Conservation (phyloP, 2,888 invertebrate species). For the Leucozona laternaria region DNA sequence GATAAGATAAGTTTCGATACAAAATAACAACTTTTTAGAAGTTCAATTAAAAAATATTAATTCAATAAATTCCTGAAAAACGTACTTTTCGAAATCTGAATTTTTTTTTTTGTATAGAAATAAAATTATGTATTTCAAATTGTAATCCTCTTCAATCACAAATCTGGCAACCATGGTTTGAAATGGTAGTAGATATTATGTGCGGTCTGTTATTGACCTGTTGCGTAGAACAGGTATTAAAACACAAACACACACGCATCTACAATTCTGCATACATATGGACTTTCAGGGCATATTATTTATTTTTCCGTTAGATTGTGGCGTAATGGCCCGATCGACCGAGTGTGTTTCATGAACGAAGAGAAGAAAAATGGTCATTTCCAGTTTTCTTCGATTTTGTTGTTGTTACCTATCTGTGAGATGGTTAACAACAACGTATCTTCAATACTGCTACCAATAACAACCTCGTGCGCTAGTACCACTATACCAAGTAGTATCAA, state of each 20-base stretch:
- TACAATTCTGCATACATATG: constrained; percentile 44
- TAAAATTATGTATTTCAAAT: no score
- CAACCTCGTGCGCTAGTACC: constrained; percentile 30
- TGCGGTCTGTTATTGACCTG: constrained; percentile 55
- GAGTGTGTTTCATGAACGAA: constrained; percentile 48
- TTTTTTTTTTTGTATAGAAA: no score
- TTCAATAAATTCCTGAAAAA: no score
- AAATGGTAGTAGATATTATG: constrained; percentile 18
- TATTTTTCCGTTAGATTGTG: constrained; percentile 73
- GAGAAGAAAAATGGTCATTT: constrained; percentile 55
- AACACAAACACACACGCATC: constrained; percentile 30
- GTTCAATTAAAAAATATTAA: no score
- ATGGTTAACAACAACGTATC: constrained; percentile 38
- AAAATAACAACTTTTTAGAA: no score
- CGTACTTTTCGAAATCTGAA: no score
- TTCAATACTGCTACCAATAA: constrained; percentile 21
- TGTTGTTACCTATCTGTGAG: constrained; percentile 8
- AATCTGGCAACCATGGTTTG: neutral
- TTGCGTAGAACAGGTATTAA: constrained; percentile 73
- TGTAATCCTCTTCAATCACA: neutral
- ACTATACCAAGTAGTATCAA: constrained; percentile 40
- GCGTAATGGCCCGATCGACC: constrained; percentile 62
- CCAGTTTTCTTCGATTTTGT: constrained; percentile 54
- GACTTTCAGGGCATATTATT: constrained; percentile 68
- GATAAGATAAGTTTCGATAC: no score